Base-by-base conservation (phyloP, 2,113 vertebrate species). In the Scytalopus superciliaris region DNA sequence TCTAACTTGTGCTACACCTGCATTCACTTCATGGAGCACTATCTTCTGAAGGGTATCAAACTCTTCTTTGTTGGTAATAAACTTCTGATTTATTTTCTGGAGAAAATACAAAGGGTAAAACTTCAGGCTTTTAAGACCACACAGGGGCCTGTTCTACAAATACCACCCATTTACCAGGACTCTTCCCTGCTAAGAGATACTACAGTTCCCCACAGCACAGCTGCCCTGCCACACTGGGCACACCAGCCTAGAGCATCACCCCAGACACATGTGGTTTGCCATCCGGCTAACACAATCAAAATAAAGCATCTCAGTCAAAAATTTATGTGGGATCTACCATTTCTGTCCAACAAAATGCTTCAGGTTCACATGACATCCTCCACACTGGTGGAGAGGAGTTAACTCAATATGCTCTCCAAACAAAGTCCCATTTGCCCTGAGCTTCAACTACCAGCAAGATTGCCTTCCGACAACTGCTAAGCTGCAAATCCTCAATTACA, bases 11-110 rank as follows among this genome's bases (percentile, higher is more conserved):
- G 99, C 98, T 9, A 99, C 98, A 1, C 98, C 97, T 0, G 97
- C 97, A 27, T 97, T 97, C 64, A 99, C 98, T 96, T 99, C 99
- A 8, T 99, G 98, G 47, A 99, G 97, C 84, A 99, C 98, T 5
- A 99, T 99, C 96, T 99, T 99, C 98, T 99, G 99, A 22, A 99
- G 98, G 5, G 99, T 99, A 78, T 98, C 98, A 93, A 99, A 99
- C 92, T 98, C 98, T 47, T 98, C 98, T 22, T 98, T 98, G 95
- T 99, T 98, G 11, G 99, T 99, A 96, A 98, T 98, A 92, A 98
- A 98, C 97, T 99, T 99, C 98, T 99, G 99, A 75, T 99, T 98
- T 86, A 99, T 99, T 97, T 99, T 99, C 99, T 98, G 78, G 9
- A 94, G 39, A 68, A 90, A 77, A 82, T 17, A 9, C 19, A 89